Base-by-base conservation (phyloP, 2,888 invertebrate species). In the Cerastis rubricosa region DNA sequence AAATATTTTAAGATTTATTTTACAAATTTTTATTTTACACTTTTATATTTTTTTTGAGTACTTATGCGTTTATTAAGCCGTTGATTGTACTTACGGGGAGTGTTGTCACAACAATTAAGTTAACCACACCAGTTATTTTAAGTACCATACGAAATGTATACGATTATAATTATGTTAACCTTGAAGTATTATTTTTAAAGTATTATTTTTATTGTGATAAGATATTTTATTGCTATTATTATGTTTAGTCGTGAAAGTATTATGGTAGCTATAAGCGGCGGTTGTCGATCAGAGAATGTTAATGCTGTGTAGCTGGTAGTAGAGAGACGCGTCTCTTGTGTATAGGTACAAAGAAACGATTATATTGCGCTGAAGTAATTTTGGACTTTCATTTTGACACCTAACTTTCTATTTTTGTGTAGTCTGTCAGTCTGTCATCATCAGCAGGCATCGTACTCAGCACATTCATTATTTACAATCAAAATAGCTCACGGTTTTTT, bases 181-280 rank as follows among this genome's bases (percentile, higher is more conserved):
- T 93, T 90, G 89, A 92, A 96, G 96, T 96, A 96, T 96, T 96
- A 96, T 95, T 94, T 91, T 93, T 91, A 92, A 96, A 96, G 96
- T 96, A 96, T 96, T 96, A 96, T 95, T 95, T 94, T 94, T 92
- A 94, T 93, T 95, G 95, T 96, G 95, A 95, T 95, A 95, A 95
- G 95, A 94, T 95, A 92, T 94, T 95, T 93, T 94, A 94, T 94
- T 93, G 89, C 89, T 93, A 94, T 92, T 93, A 91, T 94, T 94
- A 91, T 86, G 88, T 91, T 95, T 93, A 95, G 93, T 91, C 91
- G 89, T 92, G 94, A 94, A 94, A 94, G 94, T 95, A 95, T 95
- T 94, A 92, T 89, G 95, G 93, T 95, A 95, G 95, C 94, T 94
- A 90, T 93, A 93, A 94, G 94, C 92, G 92, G 92, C 92, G 90